A percentile compares a stretch with the other conserved stretches of the same genome.
Evolutionary conservation across 1,140 invertebrate species (phyloP).

Genomic region (Lycorma delicatula): DNA sequence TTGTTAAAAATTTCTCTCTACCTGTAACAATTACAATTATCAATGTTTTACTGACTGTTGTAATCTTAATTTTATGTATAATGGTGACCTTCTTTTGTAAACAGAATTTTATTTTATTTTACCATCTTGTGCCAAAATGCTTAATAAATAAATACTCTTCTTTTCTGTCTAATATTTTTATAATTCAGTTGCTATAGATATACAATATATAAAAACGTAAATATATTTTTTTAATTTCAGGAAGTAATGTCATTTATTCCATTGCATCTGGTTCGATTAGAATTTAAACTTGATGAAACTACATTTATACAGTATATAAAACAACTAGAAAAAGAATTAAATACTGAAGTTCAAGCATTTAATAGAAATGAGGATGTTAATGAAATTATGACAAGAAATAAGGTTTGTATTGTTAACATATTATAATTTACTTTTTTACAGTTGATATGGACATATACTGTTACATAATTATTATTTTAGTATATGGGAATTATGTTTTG

Average conservation of each 20-base stretch:
- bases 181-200: not conserved
- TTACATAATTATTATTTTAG: no score
- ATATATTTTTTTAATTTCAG: conserved; percentile 30
- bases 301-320: conserved; percentile 76
- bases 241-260: conserved; percentile 69
- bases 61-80: no score
- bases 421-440: no score
- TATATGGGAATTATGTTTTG: no score
- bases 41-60: no score
- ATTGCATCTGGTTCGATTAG: conserved; percentile 75
- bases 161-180: not conserved
- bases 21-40: no score
- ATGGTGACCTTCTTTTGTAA: not conserved
- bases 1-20: no score
- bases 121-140: not conserved
- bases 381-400: conserved; percentile 64
- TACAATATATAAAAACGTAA: not conserved
- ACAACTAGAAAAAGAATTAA: conserved; percentile 84
- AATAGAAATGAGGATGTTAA: conserved; percentile 77
- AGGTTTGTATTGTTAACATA: conserved; percentile 32
- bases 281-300: conserved; percentile 78
- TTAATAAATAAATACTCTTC: not conserved
- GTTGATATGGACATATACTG: no score
- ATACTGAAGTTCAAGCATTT: conserved; percentile 72
- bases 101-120: not conserved